Conservation (phyloP, 1,140 invertebrate species). For the Neotoxoptera formosana region DNA sequence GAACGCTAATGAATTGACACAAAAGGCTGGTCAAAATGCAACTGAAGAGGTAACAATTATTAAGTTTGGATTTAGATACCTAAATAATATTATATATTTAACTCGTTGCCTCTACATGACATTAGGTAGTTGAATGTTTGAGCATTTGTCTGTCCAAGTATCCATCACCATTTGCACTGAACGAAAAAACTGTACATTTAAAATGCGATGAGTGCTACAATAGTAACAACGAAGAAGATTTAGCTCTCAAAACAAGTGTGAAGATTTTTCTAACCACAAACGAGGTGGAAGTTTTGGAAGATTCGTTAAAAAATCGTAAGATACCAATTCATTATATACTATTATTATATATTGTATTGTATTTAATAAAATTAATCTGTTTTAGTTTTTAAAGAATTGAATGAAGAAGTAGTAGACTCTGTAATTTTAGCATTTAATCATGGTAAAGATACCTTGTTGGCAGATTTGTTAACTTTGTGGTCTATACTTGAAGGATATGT, state of each 20-base stretch:
- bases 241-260: conserved; percentile 36
- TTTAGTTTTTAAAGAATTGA: conserved; percentile 77
- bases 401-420: conserved; percentile 76
- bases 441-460: conserved; percentile 63
- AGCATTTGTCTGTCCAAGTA: conserved; percentile 38
- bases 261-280: conserved; percentile 47
- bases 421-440: conserved; percentile 73
- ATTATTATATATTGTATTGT: not conserved
- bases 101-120: not conserved
- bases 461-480: conserved; percentile 77
- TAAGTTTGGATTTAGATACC: not conserved
- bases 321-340: not conserved
- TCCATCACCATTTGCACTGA: conserved; percentile 1
- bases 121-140: conserved; percentile 58
- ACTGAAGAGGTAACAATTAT: conserved; percentile 76
- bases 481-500: conserved; percentile 75
- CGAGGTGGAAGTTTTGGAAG: conserved; percentile 11
- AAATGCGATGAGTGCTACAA: conserved; percentile 49
- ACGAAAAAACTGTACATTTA: conserved; percentile 42
- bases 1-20: conserved; percentile 80
- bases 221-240: conserved; percentile 36
- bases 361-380: conserved; percentile 39
- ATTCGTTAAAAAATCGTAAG: conserved; percentile 46
- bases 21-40: conserved; percentile 81
- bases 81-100: not conserved